phyloP scores from a whole-genome alignment of 1,140 invertebrate species.

The Ruditapes philippinarum region DNA sequence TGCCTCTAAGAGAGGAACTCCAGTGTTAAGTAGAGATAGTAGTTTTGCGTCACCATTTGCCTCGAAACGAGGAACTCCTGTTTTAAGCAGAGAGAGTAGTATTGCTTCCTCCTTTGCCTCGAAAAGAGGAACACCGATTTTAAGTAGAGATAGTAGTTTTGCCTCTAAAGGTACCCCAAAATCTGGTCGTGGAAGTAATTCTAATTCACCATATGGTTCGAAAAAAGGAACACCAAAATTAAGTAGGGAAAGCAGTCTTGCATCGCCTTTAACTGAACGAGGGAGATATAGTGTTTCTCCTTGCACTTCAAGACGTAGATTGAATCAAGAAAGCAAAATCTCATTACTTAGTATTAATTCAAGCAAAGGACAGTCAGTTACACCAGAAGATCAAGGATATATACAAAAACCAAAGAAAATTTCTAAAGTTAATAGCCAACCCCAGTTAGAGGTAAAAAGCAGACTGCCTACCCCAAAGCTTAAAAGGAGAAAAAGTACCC shows the following conservation, averaged over 20 bases:
- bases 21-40: conserved; percentile 21
- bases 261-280: not conserved
- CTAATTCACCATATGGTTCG: not conserved
- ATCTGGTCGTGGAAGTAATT: not conserved
- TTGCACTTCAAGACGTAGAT: too few relatives aligned
- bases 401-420: not conserved
- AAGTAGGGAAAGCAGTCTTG: conserved; percentile 18
- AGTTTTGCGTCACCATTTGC: not conserved
- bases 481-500: not conserved
- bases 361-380: not conserved
- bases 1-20: conserved; percentile 21
- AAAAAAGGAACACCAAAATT: conserved; percentile 39
- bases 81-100: not conserved
- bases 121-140: conserved; percentile 18
- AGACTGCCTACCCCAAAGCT: not conserved
- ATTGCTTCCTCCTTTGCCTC: not conserved
- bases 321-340: not conserved
- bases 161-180: conserved; percentile 28
- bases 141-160: conserved; percentile 47
- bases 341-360: not conserved
- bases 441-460: not conserved
- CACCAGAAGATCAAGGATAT: not conserved
- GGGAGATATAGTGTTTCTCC: not conserved
- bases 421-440: not conserved
- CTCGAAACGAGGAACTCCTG: not conserved